phyloP scores from a whole-genome alignment of 1,140 invertebrate genomes.

The Anagrus nilaparvatae region DNA sequence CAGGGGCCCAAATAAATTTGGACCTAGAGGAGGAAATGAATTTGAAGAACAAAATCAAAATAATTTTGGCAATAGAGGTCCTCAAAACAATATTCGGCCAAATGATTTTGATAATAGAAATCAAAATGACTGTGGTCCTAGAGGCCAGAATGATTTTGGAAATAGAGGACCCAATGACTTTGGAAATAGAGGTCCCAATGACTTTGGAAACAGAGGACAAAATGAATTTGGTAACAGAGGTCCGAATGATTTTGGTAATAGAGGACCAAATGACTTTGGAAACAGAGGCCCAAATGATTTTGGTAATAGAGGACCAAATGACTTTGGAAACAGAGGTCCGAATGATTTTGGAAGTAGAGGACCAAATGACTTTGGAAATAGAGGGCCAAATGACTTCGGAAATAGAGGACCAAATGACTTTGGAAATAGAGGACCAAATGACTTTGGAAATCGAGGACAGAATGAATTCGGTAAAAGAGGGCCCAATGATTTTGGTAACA shows the following conservation, averaged over 20 bases:
- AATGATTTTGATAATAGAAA: constrained; percentile 1
- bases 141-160: neutral
- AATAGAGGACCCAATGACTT: neutral
- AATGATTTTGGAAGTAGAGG: constrained; percentile 10
- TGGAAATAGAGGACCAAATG: constrained; percentile 13
- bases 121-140: neutral
- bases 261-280: constrained; percentile 6
- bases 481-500: neutral
- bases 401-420: constrained; percentile 14
- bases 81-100: no score
- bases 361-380: neutral
- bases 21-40: no score
- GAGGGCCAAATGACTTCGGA: constrained; percentile 15
- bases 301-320: constrained; percentile 6
- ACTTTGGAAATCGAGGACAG: constrained; percentile 18
- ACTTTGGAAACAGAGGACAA: constrained; percentile 7
- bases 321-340: constrained; percentile 7
- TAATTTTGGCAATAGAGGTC: neutral
- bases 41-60: no score
- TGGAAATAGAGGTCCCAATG: constrained; percentile 7
- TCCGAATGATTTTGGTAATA: constrained; percentile 5
- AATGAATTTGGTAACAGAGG: no score
- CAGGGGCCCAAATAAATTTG: constrained; percentile 9
- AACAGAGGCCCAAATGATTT: constrained; percentile 3
- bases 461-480: constrained; percentile 10